Conservation (phyloP, 1,140 invertebrate genomes). For the Pinna nobilis region DNA sequence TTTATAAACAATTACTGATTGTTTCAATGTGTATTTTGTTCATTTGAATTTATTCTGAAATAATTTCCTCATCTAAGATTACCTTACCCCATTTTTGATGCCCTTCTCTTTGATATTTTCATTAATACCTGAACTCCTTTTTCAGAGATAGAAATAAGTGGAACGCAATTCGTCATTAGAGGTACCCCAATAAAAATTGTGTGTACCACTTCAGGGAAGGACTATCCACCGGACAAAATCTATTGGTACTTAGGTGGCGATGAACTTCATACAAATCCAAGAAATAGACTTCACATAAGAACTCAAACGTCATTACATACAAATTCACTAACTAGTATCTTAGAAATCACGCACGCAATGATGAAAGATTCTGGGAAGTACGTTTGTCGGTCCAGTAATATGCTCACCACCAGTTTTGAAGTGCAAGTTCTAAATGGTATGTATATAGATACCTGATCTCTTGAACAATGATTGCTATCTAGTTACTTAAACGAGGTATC, state of each 20-base stretch:
- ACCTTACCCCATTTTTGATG: too few species aligned
- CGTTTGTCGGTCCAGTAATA: constrained; percentile 18
- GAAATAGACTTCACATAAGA: constrained; percentile 23
- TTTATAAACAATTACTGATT: too few species aligned
- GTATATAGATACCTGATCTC: too few species aligned
- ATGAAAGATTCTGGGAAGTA: constrained; percentile 15
- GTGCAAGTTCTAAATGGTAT: constrained; percentile 26
- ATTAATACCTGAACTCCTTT: too few species aligned
- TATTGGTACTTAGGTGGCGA: constrained; percentile 32
- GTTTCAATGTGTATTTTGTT: too few species aligned
- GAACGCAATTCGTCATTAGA: constrained; percentile 24
- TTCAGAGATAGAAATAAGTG: constrained; percentile 33
- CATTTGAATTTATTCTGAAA: too few species aligned
- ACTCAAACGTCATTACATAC: constrained; percentile 12
- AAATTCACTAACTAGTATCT: constrained; percentile 24
- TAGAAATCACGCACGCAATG: constrained; percentile 21
- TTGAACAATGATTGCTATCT: too few species aligned
- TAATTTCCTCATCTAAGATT: too few species aligned
- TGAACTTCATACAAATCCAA: constrained; percentile 4
- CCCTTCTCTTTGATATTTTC: too few species aligned
- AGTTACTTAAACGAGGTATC: too few species aligned
- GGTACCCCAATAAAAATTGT: constrained; percentile 16
- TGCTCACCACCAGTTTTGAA: not conserved
- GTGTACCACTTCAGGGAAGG: constrained; percentile 33
- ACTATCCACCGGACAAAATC: constrained; percentile 23